Base-by-base conservation (phyloP, 2,888 invertebrate species). In the Gymnosoma rotundatum region DNA sequence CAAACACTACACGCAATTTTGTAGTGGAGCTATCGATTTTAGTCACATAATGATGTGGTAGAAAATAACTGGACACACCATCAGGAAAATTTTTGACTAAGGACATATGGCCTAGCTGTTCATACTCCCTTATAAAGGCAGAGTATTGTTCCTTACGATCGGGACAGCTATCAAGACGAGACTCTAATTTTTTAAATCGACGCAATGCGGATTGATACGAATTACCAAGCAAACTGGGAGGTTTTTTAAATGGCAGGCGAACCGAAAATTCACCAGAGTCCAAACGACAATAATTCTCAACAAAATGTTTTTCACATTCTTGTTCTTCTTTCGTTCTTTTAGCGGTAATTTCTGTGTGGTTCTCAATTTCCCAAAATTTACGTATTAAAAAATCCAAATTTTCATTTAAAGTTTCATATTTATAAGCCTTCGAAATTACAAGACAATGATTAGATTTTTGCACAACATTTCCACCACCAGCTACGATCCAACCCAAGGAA, bases 401-500 rank as follows among this genome's bases (percentile, higher is more conserved):
- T 5, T 32, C 9, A 2, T n/a, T 0, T 14, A 58, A 16, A 8
- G 2, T 16, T 9, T 36, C 58, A 32, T 25, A 1, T 32, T 32
- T 4, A 54, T 54, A 18, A 5, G 14, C 9, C 8, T 21, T 0
- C 3, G 54, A 54, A 54, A 54, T 54, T 21, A 54, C 2, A 4
- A 54, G 21, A 14, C 54, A 54, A 21, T 54, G 54, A 54, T 54
- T 54, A 14, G 58, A 32, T 8, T 32, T 25, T n/a, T 58, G 32
- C 7, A 32, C 16, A 14, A 3, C 12, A 20, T 4, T 60, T 14
- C 32, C 32, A n/a, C 52, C 36, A 60, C 14, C 67, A 63, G 25
- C 50, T 16, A 21, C 74, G 21, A 61, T 76, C 70, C 25, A 78
- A 82, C 10, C 86, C 78, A 86, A 78, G 52, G 74, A 66, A 6